Evolutionary conservation across 2,888 invertebrate genomes (phyloP).

Genomic region (Chironomus tentans): DNA sequence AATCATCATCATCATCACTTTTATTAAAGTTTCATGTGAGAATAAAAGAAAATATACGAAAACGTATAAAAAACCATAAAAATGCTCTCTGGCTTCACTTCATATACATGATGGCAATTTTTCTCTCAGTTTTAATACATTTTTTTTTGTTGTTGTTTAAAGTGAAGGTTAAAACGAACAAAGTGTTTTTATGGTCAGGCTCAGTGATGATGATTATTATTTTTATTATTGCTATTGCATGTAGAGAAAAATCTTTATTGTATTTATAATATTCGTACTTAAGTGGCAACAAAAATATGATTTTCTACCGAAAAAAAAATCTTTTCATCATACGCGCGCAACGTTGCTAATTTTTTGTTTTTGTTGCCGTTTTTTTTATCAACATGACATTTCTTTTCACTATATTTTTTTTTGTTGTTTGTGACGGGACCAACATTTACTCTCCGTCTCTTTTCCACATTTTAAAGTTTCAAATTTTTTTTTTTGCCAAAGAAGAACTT

Average conservation of each 20-base stretch:
- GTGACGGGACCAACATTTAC: neutral
- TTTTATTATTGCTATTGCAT: neutral
- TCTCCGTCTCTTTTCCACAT: neutral
- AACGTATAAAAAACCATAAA: slow-evolving; percentile 21
- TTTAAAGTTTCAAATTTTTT: neutral
- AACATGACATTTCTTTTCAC: no score
- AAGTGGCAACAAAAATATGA: neutral
- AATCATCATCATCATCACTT: neutral
- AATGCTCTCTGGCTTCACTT: slow-evolving; percentile 9
- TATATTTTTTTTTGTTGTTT: no score
- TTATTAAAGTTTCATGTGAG: neutral
- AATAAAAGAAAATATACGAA: slow-evolving; percentile 9
- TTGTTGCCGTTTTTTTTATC: no score
- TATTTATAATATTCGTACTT: neutral
- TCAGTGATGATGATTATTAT: neutral
- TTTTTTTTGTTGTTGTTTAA: slow-evolving; percentile 13
- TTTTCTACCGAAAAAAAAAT: neutral
- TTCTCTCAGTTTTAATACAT: slow-evolving; percentile 17
- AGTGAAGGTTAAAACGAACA: slow-evolving; percentile 26
- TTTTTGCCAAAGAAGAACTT: neutral
- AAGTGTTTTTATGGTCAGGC: slow-evolving; percentile 26
- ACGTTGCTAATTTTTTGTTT: neutral
- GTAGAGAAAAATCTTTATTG: neutral
- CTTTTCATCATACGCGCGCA: neutral
- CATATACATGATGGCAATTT: slow-evolving; percentile 15